Evolutionary conservation across 2,888 invertebrate genomes (phyloP).

Genomic region (Electrophaes corylata): DNA sequence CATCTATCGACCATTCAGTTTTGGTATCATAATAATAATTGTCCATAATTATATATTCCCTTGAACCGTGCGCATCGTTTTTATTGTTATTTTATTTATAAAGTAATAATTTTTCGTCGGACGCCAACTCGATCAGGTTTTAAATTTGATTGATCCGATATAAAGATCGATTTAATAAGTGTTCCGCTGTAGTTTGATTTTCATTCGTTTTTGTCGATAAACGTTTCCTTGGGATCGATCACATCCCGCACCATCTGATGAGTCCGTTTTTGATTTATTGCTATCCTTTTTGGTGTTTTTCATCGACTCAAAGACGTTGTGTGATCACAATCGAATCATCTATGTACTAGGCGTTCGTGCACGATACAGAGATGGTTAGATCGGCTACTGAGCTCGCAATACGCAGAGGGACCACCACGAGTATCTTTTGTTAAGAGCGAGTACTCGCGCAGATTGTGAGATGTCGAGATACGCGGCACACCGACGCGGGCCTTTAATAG

Average conservation of each 20-base stretch:
- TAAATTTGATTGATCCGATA: slow-evolving; percentile 84
- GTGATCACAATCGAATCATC: slow-evolving; percentile 1
- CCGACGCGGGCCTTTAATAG: slow-evolving; percentile 72
- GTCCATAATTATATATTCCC: slow-evolving; percentile 84
- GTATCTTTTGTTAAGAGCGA: slow-evolving; percentile 74
- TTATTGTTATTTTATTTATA: slow-evolving; percentile 85
- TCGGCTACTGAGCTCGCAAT: slow-evolving; percentile 58
- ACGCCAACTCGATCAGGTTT: slow-evolving; percentile 79
- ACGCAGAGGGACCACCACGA: slow-evolving; percentile 73
- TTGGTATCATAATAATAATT: slow-evolving; percentile 83
- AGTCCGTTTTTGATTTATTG: slow-evolving; percentile 66
- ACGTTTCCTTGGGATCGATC: slow-evolving; percentile 68
- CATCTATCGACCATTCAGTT: slow-evolving; percentile 82
- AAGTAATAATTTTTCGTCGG: slow-evolving; percentile 81
- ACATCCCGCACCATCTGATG: slow-evolving; percentile 60
- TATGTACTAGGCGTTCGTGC: slow-evolving; percentile 23
- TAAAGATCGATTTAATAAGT: slow-evolving; percentile 82
- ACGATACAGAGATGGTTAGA: slow-evolving; percentile 61
- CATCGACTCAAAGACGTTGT: slow-evolving; percentile 17
- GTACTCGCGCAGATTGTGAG: slow-evolving; percentile 76
- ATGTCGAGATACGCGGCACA: slow-evolving; percentile 78
- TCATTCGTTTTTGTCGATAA: slow-evolving; percentile 73
- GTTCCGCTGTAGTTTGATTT: slow-evolving; percentile 71
- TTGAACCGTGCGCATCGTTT: slow-evolving; percentile 78
- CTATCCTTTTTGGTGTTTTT: slow-evolving; percentile 26